These are phyloP conservation scores for Ariopsis seemanni DNA, from an alignment of 2,113 vertebrate genomes.

Conservation along the genomic window DNA sequence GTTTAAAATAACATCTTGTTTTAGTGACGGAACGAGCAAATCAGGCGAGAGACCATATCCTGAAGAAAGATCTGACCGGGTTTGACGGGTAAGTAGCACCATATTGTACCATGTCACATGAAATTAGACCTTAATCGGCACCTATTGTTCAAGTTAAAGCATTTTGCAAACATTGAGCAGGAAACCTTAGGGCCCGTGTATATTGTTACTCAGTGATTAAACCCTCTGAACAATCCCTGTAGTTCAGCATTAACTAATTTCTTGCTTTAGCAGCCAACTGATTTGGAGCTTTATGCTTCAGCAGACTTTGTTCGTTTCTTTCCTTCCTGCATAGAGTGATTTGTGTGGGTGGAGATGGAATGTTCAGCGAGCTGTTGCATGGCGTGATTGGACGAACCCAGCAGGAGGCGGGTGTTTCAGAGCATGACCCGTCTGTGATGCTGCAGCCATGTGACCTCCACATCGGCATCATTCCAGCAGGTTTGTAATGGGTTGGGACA, in stretches of 20 bases:
- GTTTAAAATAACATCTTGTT: background rate
- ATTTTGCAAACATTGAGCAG: background rate
- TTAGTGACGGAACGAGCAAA: constrained; percentile 77
- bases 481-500: constrained; percentile 40
- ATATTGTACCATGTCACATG: background rate
- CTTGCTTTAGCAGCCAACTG: constrained; percentile 4
- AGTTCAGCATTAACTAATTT: constrained; percentile 17
- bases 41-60: constrained; percentile 79
- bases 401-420: constrained; percentile 73
- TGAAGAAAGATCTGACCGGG: constrained; percentile 77
- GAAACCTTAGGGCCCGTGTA: background rate
- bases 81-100: constrained; percentile 74
- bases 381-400: constrained; percentile 80
- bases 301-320: constrained; percentile 38
- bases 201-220: background rate
- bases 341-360: constrained; percentile 82
- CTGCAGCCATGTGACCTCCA: constrained; percentile 75
- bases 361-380: constrained; percentile 81
- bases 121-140: background rate
- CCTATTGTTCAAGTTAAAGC: background rate
- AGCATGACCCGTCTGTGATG: constrained; percentile 63
- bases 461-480: constrained; percentile 83
- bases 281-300: background rate
- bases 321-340: constrained; percentile 70
- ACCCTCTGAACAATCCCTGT: background rate